These are phyloP conservation scores for Xerus rutilus DNA, from an alignment of 2,797 vertebrate species.

Conservation along the genomic window DNA sequence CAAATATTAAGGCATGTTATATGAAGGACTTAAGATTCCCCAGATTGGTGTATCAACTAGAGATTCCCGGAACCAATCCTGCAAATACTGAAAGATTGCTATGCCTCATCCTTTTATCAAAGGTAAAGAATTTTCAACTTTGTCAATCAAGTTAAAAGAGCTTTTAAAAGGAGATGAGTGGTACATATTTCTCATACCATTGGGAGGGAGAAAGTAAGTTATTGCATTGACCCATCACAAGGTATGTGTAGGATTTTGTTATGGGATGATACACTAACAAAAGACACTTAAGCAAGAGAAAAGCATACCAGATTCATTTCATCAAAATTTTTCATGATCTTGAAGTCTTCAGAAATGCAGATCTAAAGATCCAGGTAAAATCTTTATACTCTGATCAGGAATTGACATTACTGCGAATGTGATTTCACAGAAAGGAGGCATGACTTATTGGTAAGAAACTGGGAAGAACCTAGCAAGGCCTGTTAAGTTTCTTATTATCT, in stretches of 20 bases:
- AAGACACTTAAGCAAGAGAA: not conserved
- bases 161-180: not conserved
- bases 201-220: not conserved
- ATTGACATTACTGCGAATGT: not conserved
- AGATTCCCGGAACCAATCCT: not conserved
- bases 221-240: not conserved
- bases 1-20: not conserved
- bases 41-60: not conserved
- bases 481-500: not conserved
- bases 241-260: not conserved
- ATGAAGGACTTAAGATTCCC: not conserved
- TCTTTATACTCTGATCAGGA: not conserved
- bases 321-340: not conserved
- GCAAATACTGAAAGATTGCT: not conserved
- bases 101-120: not conserved
- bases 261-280: not conserved
- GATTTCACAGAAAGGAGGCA: not conserved
- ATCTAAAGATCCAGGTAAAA: not conserved
- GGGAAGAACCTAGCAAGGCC: not conserved
- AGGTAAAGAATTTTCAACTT: not conserved
- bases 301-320: not conserved
- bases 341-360: not conserved
- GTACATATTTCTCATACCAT: accelerated
- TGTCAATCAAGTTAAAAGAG: not conserved
- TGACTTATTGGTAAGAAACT: not conserved